Conservation (phyloP, 1,140 invertebrate species). For the Drosophila insularis region DNA sequence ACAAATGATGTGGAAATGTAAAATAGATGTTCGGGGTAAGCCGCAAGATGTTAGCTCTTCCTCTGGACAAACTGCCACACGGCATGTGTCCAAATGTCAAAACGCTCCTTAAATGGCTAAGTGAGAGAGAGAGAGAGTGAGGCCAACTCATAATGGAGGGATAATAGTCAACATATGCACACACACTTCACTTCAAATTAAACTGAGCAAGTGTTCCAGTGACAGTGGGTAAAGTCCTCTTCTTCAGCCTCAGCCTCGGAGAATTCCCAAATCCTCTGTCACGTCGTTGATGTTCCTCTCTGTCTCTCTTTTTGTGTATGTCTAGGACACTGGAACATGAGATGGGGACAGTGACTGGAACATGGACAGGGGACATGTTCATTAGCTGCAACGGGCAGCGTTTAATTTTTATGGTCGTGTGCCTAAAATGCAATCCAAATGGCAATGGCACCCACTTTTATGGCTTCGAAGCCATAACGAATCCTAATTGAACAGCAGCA, state of each 20-base stretch:
- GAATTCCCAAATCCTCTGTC: slow-evolving; percentile 48
- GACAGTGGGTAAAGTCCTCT: slow-evolving; percentile 27
- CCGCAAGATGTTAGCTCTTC: slow-evolving; percentile 30
- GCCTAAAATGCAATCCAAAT: slow-evolving; percentile 69
- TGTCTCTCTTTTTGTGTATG: background rate
- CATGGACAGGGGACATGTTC: slow-evolving; percentile 35
- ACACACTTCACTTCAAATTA: slow-evolving; percentile 69
- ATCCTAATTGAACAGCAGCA: slow-evolving; percentile 67
- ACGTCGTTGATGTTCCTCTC: slow-evolving; percentile 56
- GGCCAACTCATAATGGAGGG: slow-evolving; percentile 56
- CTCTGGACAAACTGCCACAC: slow-evolving; percentile 41
- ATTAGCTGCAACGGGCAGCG: slow-evolving; percentile 72
- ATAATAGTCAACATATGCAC: slow-evolving; percentile 61
- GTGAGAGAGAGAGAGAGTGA: background rate
- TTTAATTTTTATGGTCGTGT: slow-evolving; percentile 73
- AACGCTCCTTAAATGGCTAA: background rate
- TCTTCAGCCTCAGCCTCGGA: background rate
- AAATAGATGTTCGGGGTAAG: slow-evolving; percentile 70
- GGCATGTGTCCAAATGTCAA: slow-evolving; percentile 44
- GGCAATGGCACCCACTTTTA: slow-evolving; percentile 60
- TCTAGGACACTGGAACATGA: background rate
- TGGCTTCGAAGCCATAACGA: slow-evolving; percentile 71
- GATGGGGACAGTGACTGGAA: no score
- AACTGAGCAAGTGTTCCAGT: slow-evolving; percentile 46
- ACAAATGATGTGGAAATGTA: slow-evolving; percentile 81